phyloP scores from a whole-genome alignment of 2,797 vertebrate genomes.

The Amphiprion clarkii region DNA sequence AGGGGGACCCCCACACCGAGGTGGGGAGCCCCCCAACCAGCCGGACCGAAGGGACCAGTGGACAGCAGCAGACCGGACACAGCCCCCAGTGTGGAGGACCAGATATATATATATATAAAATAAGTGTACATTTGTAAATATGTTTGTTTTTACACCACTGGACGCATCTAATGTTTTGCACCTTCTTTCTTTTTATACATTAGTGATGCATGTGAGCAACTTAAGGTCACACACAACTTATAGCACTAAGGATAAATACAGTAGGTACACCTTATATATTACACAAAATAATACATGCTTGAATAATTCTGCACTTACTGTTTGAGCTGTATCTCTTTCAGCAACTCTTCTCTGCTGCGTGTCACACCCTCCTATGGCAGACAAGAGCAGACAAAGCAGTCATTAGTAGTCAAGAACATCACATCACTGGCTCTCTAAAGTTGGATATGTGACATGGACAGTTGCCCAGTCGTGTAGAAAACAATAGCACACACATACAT shows the following conservation, averaged over 20 bases:
- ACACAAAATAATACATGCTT: not conserved
- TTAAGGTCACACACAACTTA: not conserved
- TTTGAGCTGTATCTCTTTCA: slow-evolving; percentile 22
- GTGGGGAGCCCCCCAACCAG: no score
- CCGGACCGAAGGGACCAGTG: no score
- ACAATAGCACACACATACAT: slow-evolving; percentile 29
- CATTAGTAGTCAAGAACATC: not conserved
- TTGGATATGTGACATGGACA: slow-evolving; percentile 25
- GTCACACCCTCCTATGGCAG: slow-evolving; percentile 53
- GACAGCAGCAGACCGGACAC: no score
- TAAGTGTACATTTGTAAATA: not conserved
- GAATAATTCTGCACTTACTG: slow-evolving; percentile 53
- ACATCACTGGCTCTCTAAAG: slow-evolving; percentile 28
- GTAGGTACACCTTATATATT: not conserved
- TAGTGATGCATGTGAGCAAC: not conserved
- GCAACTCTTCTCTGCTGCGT: slow-evolving; percentile 26
- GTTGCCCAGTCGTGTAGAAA: not conserved
- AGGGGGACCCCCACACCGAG: no score
- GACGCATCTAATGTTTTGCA: not conserved
- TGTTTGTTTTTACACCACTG: not conserved
- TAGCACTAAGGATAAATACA: not conserved
- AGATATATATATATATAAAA: not conserved
- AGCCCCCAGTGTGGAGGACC: no score
- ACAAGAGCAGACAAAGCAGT: slow-evolving; percentile 37
- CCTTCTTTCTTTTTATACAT: not conserved